Conservation (phyloP, 2,113 vertebrate species). For the Rousettus leschenaultii region DNA sequence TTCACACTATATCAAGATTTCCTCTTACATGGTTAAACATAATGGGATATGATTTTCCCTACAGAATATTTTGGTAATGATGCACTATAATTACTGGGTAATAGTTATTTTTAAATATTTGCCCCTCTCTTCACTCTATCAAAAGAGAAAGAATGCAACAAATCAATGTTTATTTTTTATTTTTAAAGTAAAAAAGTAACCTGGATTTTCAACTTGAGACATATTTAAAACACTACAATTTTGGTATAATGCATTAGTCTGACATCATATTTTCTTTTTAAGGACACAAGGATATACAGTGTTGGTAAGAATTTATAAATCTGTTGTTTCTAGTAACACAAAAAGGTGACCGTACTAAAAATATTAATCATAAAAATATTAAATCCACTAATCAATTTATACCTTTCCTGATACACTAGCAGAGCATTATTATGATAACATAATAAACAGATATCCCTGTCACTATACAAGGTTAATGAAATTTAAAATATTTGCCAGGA, state of each 20-base stretch:
- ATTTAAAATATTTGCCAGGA: constrained; percentile 47
- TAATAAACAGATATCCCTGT: background rate
- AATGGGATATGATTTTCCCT: background rate
- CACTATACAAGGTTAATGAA: constrained; percentile 29
- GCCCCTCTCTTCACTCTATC: background rate
- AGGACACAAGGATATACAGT: background rate
- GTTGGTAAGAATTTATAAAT: constrained; percentile 17
- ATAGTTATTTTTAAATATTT: background rate
- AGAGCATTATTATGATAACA: background rate
- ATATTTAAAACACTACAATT: constrained; percentile 27
- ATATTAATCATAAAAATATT: background rate
- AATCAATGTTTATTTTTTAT: background rate
- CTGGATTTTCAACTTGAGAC: background rate
- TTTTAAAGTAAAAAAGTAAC: background rate
- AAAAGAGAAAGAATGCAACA: background rate
- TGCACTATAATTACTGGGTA: background rate
- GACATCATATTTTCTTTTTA: background rate
- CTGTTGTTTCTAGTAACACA: background rate
- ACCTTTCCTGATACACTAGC: constrained; percentile 12
- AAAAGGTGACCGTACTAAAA: background rate
- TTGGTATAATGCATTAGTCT: background rate
- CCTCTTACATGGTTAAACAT: background rate
- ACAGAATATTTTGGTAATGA: background rate
- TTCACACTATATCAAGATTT: background rate
- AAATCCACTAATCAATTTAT: background rate